A percentile compares a stretch with the other conserved stretches of the same genome.
Conservation (phyloP, 1,140 invertebrate genomes). For the Chironomus tepperi region DNA sequence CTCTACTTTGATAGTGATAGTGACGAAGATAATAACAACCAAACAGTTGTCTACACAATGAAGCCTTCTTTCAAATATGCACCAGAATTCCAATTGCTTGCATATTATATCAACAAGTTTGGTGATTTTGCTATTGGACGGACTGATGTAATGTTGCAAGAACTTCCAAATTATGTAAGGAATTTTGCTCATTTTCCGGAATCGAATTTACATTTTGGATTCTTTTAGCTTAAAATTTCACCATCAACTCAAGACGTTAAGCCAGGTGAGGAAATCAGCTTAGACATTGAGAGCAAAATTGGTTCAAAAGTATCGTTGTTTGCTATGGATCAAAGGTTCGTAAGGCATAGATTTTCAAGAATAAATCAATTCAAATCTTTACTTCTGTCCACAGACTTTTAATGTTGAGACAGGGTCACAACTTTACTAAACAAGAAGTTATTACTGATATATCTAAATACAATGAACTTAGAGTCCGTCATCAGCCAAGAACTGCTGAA, state of each 20-base stretch:
- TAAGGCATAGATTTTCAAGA: too few relatives aligned
- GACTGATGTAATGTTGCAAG: not conserved
- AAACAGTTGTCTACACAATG: not conserved
- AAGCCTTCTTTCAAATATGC: not conserved
- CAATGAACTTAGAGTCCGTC: too few relatives aligned
- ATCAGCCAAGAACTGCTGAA: too few relatives aligned
- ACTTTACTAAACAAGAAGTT: too few relatives aligned
- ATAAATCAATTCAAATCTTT: not conserved
- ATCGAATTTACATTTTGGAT: not conserved
- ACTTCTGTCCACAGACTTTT: not conserved
- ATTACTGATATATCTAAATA: too few relatives aligned
- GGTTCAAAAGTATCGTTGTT: not conserved
- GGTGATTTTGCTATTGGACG: not conserved
- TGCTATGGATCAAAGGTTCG: slow-evolving; percentile 5
- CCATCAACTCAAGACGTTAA: not conserved
- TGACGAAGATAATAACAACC: not conserved
- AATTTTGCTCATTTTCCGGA: too few relatives aligned
- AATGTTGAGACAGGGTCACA: not conserved
- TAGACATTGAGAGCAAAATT: not conserved
- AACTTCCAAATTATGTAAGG: not conserved
- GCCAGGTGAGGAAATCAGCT: not conserved
- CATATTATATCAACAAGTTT: not conserved
- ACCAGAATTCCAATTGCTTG: not conserved
- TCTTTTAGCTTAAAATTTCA: not conserved
- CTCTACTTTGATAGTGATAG: too few relatives aligned